These are phyloP conservation scores for Antedon bifida DNA, from an alignment of 35 echinoderm and acorn worm species.

Conservation along the genomic window DNA sequence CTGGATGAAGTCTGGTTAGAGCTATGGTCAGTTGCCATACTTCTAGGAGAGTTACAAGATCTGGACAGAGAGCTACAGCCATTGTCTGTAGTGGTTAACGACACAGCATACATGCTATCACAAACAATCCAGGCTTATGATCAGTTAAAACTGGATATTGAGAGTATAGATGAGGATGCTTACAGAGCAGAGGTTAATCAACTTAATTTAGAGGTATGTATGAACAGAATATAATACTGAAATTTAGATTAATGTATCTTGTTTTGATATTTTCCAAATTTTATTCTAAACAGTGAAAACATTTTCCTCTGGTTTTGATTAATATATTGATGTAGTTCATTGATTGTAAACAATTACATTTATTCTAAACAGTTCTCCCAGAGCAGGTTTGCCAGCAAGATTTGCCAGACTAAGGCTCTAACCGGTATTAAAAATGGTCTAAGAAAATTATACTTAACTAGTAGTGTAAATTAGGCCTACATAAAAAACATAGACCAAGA, in stretches of 20 bases:
- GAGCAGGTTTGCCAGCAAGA: too few relatives aligned
- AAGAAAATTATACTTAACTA: too few relatives aligned
- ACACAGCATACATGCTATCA: conserved; percentile 8
- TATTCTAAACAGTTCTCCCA: too few relatives aligned
- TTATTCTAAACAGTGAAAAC: too few relatives aligned
- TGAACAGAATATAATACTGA: neutral
- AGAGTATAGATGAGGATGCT: neutral
- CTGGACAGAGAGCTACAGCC: conserved; percentile 25
- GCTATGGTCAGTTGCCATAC: conserved; percentile 16
- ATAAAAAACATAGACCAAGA: too few relatives aligned
- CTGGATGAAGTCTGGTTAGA: conserved; percentile 22
- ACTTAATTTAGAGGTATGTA: neutral
- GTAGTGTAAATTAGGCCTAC: too few relatives aligned
- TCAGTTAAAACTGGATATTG: neutral
- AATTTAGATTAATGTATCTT: neutral
- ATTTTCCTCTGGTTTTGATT: too few relatives aligned
- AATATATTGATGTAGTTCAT: too few relatives aligned
- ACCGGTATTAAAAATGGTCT: too few relatives aligned
- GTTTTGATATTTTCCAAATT: too few relatives aligned
- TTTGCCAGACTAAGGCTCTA: too few relatives aligned
- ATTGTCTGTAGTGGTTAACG: conserved; percentile 18
- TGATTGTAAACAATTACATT: too few relatives aligned
- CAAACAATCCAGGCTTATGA: conserved; percentile 1
- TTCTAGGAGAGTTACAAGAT: conserved; percentile 32
- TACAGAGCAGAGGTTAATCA: neutral